Conservation (phyloP, 2,797 vertebrate species). For the Chelon auratus region DNA sequence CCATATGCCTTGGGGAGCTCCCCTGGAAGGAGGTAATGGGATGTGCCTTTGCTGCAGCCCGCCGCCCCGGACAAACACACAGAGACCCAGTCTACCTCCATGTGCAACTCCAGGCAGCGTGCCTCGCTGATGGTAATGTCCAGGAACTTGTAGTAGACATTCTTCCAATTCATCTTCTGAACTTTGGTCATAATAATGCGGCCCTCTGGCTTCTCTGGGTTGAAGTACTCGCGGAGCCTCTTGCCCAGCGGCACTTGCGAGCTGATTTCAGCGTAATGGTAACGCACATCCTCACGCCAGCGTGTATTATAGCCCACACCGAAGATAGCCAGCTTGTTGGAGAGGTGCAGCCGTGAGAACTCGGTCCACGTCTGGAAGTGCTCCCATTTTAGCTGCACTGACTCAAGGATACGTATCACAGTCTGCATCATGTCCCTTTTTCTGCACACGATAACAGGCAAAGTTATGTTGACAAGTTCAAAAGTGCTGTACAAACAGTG, state of each 20-base stretch:
- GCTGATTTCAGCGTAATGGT: conserved; percentile 98
- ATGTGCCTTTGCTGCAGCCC: conserved; percentile 87
- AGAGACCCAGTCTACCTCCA: conserved; percentile 97
- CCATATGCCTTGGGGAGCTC: conserved; percentile 96
- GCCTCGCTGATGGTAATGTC: conserved; percentile 99
- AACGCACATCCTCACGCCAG: conserved; percentile 96
- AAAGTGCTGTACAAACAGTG: not conserved
- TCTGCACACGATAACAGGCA: conserved; percentile 73
- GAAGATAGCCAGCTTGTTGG: conserved; percentile 98
- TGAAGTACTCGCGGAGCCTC: conserved; percentile 96
- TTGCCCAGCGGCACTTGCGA: conserved; percentile 97
- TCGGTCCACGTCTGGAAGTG: conserved; percentile 98
- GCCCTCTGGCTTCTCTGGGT: conserved; percentile 96
- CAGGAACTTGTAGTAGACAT: conserved; percentile 97
- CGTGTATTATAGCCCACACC: conserved; percentile 97
- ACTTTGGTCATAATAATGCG: conserved; percentile 95
- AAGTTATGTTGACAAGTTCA: conserved; percentile 35
- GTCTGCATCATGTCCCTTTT: conserved; percentile 94
- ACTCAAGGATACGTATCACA: conserved; percentile 95
- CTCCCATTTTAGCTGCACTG: conserved; percentile 97
- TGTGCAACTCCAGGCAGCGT: conserved; percentile 94
- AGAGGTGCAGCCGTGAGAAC: conserved; percentile 96
- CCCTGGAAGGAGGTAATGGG: conserved; percentile 94
- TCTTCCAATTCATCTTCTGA: conserved; percentile 99
- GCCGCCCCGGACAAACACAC: conserved; percentile 90